Evolutionary conservation across 1,140 invertebrate genomes (phyloP).

Genomic region (Heliconius congener): DNA sequence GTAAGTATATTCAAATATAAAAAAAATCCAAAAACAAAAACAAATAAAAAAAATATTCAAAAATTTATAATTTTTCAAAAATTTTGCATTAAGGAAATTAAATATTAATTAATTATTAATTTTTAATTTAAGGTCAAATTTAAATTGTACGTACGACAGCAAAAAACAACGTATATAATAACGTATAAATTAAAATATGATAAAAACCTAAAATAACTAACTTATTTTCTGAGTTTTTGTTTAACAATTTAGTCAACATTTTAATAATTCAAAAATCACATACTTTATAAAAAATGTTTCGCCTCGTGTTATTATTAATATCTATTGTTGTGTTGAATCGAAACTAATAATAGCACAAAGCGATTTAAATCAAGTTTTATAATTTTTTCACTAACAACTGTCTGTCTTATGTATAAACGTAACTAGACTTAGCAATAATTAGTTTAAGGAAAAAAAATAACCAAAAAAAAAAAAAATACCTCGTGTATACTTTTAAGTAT

Average conservation of each 20-base stretch:
- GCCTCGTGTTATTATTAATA: no score
- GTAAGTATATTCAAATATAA: neutral
- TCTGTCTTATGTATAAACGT: neutral
- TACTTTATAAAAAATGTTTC: no score
- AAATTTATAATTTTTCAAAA: no score
- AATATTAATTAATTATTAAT: no score
- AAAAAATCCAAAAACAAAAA: neutral
- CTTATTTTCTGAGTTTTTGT: no score
- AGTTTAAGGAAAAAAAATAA: neutral
- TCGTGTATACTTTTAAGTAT: conserved; percentile 10
- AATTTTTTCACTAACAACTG: neutral
- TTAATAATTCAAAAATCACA: no score
- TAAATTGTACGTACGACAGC: neutral
- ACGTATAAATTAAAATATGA: no score
- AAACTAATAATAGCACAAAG: no score
- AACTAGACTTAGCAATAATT: neutral
- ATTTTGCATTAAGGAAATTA: neutral
- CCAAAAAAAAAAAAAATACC: conserved; percentile 9
- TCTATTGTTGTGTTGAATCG: no score
- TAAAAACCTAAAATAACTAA: no score
- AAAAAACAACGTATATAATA: neutral
- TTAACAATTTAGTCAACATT: no score
- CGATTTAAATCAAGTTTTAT: neutral
- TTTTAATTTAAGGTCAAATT: neutral
- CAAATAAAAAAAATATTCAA: neutral